Conservation (phyloP, 2,888 invertebrate genomes). For the Drosophila infuscata region DNA sequence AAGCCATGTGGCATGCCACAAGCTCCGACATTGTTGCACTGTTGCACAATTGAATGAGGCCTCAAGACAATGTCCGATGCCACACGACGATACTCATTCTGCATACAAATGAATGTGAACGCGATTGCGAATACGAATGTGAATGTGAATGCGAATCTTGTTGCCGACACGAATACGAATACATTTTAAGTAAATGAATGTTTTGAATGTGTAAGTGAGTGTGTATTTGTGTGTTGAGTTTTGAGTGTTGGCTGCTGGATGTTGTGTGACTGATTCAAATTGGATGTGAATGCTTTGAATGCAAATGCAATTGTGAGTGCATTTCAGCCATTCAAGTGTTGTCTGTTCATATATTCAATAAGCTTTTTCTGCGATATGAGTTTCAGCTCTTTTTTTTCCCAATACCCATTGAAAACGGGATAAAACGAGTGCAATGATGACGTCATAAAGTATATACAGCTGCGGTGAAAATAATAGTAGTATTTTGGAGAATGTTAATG, state of each 20-base stretch:
- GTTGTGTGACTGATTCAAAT: slow-evolving; percentile 11
- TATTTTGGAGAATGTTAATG: too few species aligned
- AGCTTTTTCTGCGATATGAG: background rate
- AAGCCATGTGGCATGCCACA: slow-evolving; percentile 47
- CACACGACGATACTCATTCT: slow-evolving; percentile 22
- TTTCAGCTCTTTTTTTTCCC: background rate
- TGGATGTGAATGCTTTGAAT: slow-evolving; percentile 37
- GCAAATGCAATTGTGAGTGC: slow-evolving; percentile 21
- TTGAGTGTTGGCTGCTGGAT: background rate
- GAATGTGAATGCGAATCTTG: slow-evolving; percentile 1
- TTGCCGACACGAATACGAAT: slow-evolving; percentile 5
- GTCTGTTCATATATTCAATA: background rate
- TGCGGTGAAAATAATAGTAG: too few species aligned
- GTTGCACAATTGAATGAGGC: slow-evolving; percentile 54
- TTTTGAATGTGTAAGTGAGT: background rate
- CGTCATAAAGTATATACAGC: background rate
- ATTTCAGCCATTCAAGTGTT: slow-evolving; percentile 18
- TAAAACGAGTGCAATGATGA: background rate
- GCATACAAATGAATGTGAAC: slow-evolving; percentile 49
- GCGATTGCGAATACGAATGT: background rate
- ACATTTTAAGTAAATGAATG: slow-evolving; percentile 17
- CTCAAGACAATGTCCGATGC: slow-evolving; percentile 54
- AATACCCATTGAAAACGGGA: too few species aligned
- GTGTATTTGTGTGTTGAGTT: background rate
- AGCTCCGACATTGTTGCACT: slow-evolving; percentile 46